Evolutionary conservation across 2,797 vertebrate genomes (phyloP).

Genomic region (Pantherophis alleghaniensis): DNA sequence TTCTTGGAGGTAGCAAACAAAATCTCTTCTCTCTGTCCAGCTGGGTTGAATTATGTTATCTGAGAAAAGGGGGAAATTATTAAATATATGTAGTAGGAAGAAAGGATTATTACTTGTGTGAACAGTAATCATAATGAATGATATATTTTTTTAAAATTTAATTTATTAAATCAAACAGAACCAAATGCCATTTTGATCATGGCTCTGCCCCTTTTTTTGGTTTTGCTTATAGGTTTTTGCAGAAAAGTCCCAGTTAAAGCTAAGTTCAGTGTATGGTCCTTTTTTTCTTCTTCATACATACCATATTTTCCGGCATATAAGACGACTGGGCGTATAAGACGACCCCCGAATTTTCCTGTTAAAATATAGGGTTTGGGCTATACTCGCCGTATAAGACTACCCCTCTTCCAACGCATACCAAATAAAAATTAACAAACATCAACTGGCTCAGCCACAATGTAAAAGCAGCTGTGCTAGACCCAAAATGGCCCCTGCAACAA

Average conservation of each 20-base stretch:
- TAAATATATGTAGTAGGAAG: not conserved
- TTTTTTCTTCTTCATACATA: not conserved
- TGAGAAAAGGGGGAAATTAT: not conserved
- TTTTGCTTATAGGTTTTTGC: not conserved
- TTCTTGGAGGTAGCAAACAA: not conserved
- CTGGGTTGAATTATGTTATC: not conserved
- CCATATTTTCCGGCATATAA: too few species aligned
- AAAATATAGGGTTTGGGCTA: too few species aligned
- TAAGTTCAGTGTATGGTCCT: not conserved
- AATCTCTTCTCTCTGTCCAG: not conserved
- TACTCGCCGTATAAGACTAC: too few species aligned
- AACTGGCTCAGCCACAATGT: too few species aligned
- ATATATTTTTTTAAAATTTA: not conserved
- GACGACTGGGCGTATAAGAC: too few species aligned
- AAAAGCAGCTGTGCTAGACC: too few species aligned
- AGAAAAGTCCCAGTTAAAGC: not conserved
- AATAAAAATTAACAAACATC: too few species aligned
- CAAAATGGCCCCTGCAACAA: too few species aligned
- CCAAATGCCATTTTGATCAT: not conserved
- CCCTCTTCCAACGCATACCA: too few species aligned
- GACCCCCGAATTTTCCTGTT: too few species aligned
- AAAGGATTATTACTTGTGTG: not conserved
- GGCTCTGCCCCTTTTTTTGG: not conserved
- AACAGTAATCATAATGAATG: not conserved
- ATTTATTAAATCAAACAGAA: not conserved